A percentile compares a stretch with the other conserved stretches of the same genome.
Evolutionary conservation across 2,797 vertebrate genomes (phyloP).

Genomic region (Apodemus agrarius): DNA sequence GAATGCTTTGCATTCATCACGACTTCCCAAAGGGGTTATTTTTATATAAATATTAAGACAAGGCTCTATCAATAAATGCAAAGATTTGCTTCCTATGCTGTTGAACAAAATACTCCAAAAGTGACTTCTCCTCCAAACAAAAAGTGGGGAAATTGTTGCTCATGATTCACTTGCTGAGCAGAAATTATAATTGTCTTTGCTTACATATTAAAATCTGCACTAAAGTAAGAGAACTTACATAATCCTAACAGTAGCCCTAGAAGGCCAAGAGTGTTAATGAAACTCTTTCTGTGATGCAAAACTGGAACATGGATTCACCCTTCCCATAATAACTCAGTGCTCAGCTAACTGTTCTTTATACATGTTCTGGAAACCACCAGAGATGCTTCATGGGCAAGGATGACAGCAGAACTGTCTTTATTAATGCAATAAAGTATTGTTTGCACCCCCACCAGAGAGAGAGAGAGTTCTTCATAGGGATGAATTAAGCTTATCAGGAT

Average conservation of each 20-base stretch:
- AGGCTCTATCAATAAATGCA: not conserved
- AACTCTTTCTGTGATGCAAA: not conserved
- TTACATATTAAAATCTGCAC: not conserved
- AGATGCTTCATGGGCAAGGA: not conserved
- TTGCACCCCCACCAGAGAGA: not conserved
- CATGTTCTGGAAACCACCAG: not conserved
- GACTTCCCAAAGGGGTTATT: not conserved
- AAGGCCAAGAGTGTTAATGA: not conserved
- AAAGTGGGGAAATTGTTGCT: not conserved
- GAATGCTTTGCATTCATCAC: not conserved
- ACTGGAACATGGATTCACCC: not conserved
- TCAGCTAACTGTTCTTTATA: not conserved
- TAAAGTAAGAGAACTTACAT: not conserved
- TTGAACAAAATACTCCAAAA: conserved; percentile 14
- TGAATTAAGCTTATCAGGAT: not conserved
- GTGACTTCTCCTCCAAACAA: not conserved
- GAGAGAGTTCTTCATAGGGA: not conserved
- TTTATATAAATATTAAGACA: not conserved
- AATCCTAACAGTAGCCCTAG: not conserved
- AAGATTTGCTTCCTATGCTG: not conserved
- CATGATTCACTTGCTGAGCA: not conserved
- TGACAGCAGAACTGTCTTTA: not conserved
- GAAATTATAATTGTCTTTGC: not conserved
- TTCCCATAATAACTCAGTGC: not conserved
- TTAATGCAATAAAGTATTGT: not conserved